Percentiles rank a stretch among this genome's conserved stretches.
Evolutionary conservation across 2,113 vertebrate species (phyloP).

Genomic region (Silurus meridionalis): DNA sequence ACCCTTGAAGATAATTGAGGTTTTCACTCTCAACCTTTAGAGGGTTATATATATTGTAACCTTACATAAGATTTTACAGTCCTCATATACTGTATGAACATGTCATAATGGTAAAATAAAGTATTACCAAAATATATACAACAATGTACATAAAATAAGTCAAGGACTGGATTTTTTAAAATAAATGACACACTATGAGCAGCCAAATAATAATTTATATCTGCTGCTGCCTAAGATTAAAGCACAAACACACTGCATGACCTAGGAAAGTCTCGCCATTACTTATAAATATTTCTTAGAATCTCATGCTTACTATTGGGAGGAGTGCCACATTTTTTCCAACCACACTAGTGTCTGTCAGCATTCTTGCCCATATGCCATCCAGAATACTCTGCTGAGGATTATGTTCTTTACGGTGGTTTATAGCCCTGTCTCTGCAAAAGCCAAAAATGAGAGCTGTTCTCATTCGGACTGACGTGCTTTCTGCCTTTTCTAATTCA

Average conservation of each 20-base stretch:
- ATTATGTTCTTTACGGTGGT: conserved; percentile 45
- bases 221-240: not conserved
- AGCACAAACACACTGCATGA: not conserved
- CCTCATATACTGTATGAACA: not conserved
- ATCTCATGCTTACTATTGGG: not conserved
- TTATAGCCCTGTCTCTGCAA: conserved; percentile 45
- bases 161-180: not conserved
- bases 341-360: conserved; percentile 57
- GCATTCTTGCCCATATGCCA: conserved; percentile 34
- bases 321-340: conserved; percentile 33
- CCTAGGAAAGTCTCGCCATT: not conserved
- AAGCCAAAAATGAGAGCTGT: conserved; percentile 18
- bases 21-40: not conserved
- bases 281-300: not conserved
- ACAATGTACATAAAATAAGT: not conserved
- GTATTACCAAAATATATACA: not conserved
- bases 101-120: not conserved
- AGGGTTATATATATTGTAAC: too few relatives aligned
- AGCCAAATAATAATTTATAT: not conserved
- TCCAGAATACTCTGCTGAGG: conserved; percentile 29
- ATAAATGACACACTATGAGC: not conserved
- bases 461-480: conserved; percentile 4
- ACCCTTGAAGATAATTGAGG: not conserved
- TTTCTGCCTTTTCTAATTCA: not conserved
- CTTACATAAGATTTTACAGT: not conserved